Conservation (phyloP, 2,888 invertebrate genomes). For the Drosophila kanekoi region DNA sequence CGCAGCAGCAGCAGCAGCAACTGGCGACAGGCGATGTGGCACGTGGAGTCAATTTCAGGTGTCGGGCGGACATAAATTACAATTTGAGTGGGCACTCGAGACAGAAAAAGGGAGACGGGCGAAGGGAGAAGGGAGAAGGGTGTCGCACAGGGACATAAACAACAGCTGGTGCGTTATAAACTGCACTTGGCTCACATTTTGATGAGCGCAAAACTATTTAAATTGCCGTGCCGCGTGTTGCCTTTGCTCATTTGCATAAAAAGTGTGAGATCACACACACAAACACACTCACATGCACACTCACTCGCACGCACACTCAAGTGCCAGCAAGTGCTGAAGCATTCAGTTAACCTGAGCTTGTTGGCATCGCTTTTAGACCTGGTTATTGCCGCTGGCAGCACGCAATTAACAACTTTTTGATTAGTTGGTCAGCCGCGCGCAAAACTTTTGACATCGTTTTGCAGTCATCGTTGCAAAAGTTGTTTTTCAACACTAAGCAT, state of each 20-base stretch:
- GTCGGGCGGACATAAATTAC: constrained; percentile 71
- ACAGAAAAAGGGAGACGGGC: constrained; percentile 5
- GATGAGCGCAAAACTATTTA: constrained; percentile 58
- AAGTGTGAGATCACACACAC: constrained; percentile 7
- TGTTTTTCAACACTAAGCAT: constrained; percentile 47
- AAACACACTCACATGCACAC: constrained; percentile 5
- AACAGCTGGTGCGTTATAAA: constrained; percentile 61
- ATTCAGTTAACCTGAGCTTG: constrained; percentile 1
- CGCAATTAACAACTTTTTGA: constrained; percentile 74
- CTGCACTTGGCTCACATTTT: constrained; percentile 58
- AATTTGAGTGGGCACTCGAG: constrained; percentile 64
- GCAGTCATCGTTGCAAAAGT: constrained; percentile 49
- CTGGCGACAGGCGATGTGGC: constrained; percentile 31
- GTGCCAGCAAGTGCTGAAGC: constrained; percentile 4
- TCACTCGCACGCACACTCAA: background rate
- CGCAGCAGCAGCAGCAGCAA: background rate
- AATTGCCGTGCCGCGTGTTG: constrained; percentile 41
- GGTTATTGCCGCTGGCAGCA: constrained; percentile 62
- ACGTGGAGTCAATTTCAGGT: constrained; percentile 76
- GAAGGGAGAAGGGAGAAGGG: background rate
- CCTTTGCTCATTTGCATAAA: constrained; percentile 48
- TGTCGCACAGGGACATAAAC: constrained; percentile 41
- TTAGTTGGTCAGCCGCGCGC: constrained; percentile 73
- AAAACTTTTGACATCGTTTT: constrained; percentile 71
- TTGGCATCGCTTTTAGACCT: constrained; percentile 3